Percentiles rank a stretch among this genome's conserved stretches.
These are phyloP conservation scores for Dorcus parallelipipedus DNA, from an alignment of 2,888 invertebrate species.

Conservation along the genomic window DNA sequence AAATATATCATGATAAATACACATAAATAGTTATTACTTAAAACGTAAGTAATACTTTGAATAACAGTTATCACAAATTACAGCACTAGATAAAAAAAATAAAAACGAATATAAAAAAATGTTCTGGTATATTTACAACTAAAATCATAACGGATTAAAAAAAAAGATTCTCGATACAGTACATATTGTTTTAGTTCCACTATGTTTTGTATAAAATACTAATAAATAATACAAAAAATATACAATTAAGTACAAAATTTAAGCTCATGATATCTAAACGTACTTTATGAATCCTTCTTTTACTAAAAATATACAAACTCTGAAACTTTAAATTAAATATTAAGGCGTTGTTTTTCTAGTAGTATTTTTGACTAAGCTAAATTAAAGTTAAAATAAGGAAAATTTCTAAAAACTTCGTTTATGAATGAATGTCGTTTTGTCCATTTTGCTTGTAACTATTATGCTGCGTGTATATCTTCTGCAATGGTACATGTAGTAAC, in stretches of 20 bases:
- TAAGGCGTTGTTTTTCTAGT: slow-evolving; percentile 17
- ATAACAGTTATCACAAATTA: neutral
- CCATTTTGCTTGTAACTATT: slow-evolving; percentile 43
- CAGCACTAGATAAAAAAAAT: neutral
- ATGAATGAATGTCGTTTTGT: slow-evolving; percentile 16
- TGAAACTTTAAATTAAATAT: slow-evolving; percentile 13
- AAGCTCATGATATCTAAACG: slow-evolving; percentile 13
- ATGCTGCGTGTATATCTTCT: slow-evolving; percentile 65
- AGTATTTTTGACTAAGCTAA: slow-evolving; percentile 10
- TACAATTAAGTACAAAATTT: slow-evolving; percentile 10
- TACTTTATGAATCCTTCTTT: slow-evolving; percentile 16
- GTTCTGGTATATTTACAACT: neutral
- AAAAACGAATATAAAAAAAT: neutral
- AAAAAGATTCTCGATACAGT: neutral
- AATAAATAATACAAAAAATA: slow-evolving; percentile 5
- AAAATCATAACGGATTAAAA: neutral
- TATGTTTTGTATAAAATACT: neutral
- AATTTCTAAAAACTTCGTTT: slow-evolving; percentile 6
- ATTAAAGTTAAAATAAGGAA: slow-evolving; percentile 6
- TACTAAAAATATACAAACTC: slow-evolving; percentile 21
- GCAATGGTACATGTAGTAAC: slow-evolving; percentile 82
- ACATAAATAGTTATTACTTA: slow-evolving; percentile 1
- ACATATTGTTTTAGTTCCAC: no score
- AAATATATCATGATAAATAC: slow-evolving; percentile 2
- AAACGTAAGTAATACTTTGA: neutral